Evolutionary conservation across 1,140 invertebrate species (phyloP), one percentile per base, ranked within the genome.

Genomic region (Drosophila novamexicana): DNA sequence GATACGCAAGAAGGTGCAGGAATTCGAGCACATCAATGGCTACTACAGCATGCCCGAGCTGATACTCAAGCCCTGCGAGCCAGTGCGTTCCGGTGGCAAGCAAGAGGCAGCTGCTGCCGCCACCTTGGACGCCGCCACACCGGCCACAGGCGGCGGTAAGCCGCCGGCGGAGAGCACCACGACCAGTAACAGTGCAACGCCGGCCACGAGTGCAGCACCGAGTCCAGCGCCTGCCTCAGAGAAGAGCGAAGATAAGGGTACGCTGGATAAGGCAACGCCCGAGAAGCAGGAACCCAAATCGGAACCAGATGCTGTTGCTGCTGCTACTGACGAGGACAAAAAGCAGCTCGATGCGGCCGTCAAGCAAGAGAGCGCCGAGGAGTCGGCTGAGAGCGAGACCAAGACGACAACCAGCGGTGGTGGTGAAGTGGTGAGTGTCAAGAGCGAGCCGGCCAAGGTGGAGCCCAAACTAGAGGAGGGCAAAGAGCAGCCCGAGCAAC

Each of bases 21-120:
- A 99, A 88, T 99, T 99, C 93, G 99, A 99, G 92, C 96, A 97
- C 79, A 99, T 99, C 59, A 99, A 99, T 92, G 99, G 99, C 0
- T 97, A 97, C 77, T 98, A 98, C 92, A 99, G 98, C 74, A 99
- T 99, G 97, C 98, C 98, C 0, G 97, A 98, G 92, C 93, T 98
- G 75, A 96, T 98, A 18, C 95, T 96, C 6, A 97, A 97, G 80
- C 96, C 96, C 0, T 95, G 96, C 1, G 96, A 96, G 73, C 95
- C 95, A 1, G 94, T 95, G 2, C 94, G 95, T 66, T 58, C 68
- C 2, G 77, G 65, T 6, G 12, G 61, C 22, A 77, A 85, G 14
- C 75, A 63, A 29, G 74, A 29, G 32, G 79, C 77, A 1, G 77
- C 78, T 32, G 12, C 64, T 1, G 75, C 61, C 1, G 80, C 75